Conservation (phyloP, 2,113 vertebrate species). For the Ammodramus savannarum region DNA sequence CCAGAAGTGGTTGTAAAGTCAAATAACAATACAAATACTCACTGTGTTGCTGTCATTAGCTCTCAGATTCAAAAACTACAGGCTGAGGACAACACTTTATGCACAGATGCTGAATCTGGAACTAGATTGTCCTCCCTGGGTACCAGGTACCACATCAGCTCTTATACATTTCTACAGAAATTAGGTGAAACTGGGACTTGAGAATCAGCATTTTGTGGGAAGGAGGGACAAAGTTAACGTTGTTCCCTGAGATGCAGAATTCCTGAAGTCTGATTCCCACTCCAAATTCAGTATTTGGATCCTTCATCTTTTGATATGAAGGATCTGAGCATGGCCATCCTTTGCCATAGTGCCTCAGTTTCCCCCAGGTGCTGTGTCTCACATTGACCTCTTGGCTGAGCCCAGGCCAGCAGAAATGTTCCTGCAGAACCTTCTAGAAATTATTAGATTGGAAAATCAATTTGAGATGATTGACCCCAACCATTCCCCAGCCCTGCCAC, state of each 20-base stretch:
- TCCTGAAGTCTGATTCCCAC: not conserved
- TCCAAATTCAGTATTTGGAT: not conserved
- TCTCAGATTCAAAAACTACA: not conserved
- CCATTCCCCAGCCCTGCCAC: not conserved
- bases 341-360: not conserved
- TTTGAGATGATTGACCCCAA: not conserved
- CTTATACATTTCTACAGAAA: not conserved
- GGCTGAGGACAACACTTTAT: not conserved
- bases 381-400: rapidly evolving
- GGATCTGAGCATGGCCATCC: not conserved
- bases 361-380: not conserved
- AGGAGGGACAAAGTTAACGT: not conserved
- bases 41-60: not conserved
- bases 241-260: not conserved
- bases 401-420: not conserved
- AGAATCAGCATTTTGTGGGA: not conserved
- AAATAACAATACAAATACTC: rapidly evolving
- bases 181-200: not conserved
- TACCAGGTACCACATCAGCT: not conserved
- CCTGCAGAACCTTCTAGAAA: not conserved
- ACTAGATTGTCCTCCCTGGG: not conserved
- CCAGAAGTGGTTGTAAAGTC: not conserved
- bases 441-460: not conserved
- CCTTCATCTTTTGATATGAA: not conserved
- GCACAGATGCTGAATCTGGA: not conserved